Base-by-base conservation (phyloP, 2,113 vertebrate genomes). In the Hyperoodon ampullatus region DNA sequence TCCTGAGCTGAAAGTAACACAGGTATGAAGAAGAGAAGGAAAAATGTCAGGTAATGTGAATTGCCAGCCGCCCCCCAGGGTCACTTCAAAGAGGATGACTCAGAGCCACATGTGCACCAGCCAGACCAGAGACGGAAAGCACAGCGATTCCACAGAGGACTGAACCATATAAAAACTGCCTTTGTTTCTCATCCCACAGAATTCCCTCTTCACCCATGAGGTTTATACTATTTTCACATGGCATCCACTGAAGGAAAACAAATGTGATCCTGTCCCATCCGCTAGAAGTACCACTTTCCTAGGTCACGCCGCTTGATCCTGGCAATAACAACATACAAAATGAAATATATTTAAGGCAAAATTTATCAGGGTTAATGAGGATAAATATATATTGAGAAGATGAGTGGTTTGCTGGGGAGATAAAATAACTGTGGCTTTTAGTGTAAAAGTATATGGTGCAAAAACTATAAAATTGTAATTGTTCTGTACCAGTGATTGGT, bases 101-200 rank as follows among this genome's bases (percentile, higher is more conserved):
- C 90, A 75, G 15, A 16, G 68, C 33, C 74, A 78, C 58, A 58
- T 75, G 28, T 21, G 1, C 5, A 53, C 39, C 35, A 65, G 80
- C 80, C 58, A 42, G 33, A 80, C 75, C 85, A 82, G 53, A 47
- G 58, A 87, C 35, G 47, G 42, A 60, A 42, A 75, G 39, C 14
- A 47, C 16, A 83, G 50, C 1, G 23, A 68, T 44, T 28, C 93
- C 60, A 4, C 35, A 18, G 89, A 86, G 70, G 14, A 33, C 4
- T 50, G 77, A 92, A 33, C 63, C 82, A 42, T 7, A 88, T 55
- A 21, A 66, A 93, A 55, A 3, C 10, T 61, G 58, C 42, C 72
- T 96, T 86, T 92, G 68, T 61, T 89, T 60, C 82, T 84, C 44
- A 77, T 65, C 63, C 65, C 84, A 65, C 44, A 87, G 65, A 95